Evolutionary conservation across 1,140 invertebrate genomes (phyloP).

Genomic region (Pentalonia nigronervosa): DNA sequence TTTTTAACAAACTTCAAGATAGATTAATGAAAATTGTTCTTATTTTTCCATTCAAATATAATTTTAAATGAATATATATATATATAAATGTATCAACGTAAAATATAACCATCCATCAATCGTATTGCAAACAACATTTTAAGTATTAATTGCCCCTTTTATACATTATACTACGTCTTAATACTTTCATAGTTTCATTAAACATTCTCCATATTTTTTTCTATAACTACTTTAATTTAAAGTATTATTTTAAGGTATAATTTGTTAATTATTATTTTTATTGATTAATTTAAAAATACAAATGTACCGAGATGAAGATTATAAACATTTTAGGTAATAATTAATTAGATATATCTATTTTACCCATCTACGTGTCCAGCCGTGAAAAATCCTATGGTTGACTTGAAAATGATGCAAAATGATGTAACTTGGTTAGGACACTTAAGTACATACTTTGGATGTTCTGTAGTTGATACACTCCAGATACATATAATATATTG

Average conservation of each 20-base stretch:
- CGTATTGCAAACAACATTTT: too few species aligned
- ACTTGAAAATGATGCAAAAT: background rate
- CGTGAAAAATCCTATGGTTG: background rate
- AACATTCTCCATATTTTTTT: too few species aligned
- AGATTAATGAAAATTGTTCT: too few species aligned
- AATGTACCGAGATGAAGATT: too few species aligned
- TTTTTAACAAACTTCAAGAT: too few species aligned
- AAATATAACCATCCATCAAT: background rate
- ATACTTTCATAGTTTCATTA: background rate
- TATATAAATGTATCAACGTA: background rate
- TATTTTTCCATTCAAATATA: background rate
- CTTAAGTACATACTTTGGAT: background rate
- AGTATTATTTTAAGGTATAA: background rate
- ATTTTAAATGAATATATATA: background rate
- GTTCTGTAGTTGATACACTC: background rate
- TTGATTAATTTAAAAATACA: too few species aligned
- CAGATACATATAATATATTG: slow-evolving; percentile 32
- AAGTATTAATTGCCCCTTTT: too few species aligned
- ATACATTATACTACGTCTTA: background rate
- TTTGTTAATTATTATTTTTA: too few species aligned
- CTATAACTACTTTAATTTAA: background rate
- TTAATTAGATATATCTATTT: background rate
- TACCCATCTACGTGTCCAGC: slow-evolving; percentile 36
- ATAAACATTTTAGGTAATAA: too few species aligned
- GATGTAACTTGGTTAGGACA: slow-evolving; percentile 22